These are phyloP conservation scores for Heterotis niloticus DNA, from an alignment of 2,113 vertebrate species.

Conservation along the genomic window DNA sequence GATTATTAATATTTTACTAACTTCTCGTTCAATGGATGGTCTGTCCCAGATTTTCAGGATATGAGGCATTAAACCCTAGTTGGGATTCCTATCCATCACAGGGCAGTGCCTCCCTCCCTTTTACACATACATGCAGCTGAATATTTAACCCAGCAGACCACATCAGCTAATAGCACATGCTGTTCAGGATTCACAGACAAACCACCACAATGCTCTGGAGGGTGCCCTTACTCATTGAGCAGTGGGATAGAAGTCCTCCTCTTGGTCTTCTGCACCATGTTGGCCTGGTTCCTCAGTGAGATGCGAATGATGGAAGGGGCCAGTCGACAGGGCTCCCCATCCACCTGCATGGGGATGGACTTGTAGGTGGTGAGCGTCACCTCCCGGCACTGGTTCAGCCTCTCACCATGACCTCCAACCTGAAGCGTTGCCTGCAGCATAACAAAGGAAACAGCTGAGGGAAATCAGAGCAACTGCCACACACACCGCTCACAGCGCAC, in stretches of 20 bases:
- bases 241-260: slow-evolving; percentile 81
- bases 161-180: neutral
- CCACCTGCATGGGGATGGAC: slow-evolving; percentile 96
- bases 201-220: neutral
- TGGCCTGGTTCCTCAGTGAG: slow-evolving; percentile 84
- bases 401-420: slow-evolving; percentile 89
- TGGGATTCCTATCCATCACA: no score
- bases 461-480: neutral
- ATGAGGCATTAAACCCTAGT: no score
- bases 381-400: slow-evolving; percentile 85
- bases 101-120: no score
- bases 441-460: neutral
- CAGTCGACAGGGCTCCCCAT: slow-evolving; percentile 90
- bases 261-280: slow-evolving; percentile 96
- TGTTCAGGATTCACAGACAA: neutral
- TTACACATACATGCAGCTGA: no score
- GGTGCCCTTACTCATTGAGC: slow-evolving; percentile 78
- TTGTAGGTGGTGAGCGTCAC: slow-evolving; percentile 85
- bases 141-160: no score
- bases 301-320: slow-evolving; percentile 82
- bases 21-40: no score
- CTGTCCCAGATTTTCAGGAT: no score
- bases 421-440: slow-evolving; percentile 82
- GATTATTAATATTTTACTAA: no score
- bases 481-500: neutral